Conservation (phyloP, 2,888 invertebrate genomes). For the Saturnia japonica region DNA sequence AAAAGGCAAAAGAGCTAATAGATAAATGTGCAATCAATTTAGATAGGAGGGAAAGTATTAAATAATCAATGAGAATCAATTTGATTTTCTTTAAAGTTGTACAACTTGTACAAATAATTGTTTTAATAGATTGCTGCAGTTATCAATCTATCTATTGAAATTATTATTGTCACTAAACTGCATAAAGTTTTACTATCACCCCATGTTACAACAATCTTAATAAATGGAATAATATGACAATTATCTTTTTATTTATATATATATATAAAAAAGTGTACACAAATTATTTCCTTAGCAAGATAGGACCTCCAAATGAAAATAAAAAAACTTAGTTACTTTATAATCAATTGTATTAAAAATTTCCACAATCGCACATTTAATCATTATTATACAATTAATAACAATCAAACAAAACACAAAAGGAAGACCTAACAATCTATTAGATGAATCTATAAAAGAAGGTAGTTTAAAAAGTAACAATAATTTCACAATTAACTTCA, state of each 20-base stretch:
- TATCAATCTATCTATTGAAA: constrained; percentile 77
- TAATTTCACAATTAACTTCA: too few species aligned
- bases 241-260: not conserved
- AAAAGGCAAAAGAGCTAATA: constrained; percentile 74
- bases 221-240: not conserved
- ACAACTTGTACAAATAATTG: constrained; percentile 69
- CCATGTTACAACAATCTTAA: constrained; percentile 7
- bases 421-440: not conserved
- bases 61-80: constrained; percentile 67
- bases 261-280: too few species aligned
- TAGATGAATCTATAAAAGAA: not conserved
- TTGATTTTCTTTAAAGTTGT: constrained; percentile 72
- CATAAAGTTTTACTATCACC: constrained; percentile 5
- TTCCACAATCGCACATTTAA: not conserved
- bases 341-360: not conserved
- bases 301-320: not conserved
- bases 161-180: constrained; percentile 48
- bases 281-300: too few species aligned
- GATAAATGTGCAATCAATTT: constrained; percentile 73
- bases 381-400: not conserved
- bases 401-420: not conserved
- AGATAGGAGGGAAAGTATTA: constrained; percentile 72
- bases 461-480: not conserved
- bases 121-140: constrained; percentile 1
- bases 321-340: not conserved